Evolutionary conservation across 2,888 invertebrate species (phyloP).

Genomic region (Tryphoninae sp.): DNA sequence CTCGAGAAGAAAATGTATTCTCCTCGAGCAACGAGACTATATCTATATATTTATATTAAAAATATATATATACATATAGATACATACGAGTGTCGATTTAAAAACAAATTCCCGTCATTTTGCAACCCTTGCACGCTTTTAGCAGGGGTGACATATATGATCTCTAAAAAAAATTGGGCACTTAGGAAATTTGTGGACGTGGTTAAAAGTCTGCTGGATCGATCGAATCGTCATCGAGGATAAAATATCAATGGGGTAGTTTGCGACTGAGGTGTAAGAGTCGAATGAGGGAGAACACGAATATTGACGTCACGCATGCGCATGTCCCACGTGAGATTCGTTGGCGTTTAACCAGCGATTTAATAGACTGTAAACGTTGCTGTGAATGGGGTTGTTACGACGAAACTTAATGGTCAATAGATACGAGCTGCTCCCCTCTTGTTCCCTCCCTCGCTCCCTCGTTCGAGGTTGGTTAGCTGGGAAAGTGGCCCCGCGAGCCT

Average conservation of each 20-base stretch:
- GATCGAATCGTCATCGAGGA: constrained; percentile 47
- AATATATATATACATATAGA: neutral
- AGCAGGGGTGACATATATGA: constrained; percentile 21
- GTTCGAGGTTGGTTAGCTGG: neutral
- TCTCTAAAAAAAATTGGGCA: neutral
- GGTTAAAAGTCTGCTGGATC: constrained; percentile 42
- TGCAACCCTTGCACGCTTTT: neutral
- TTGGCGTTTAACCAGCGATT: constrained; percentile 65
- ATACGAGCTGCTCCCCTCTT: constrained; percentile 64
- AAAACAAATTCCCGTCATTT: too few species aligned
- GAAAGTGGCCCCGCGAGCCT: neutral
- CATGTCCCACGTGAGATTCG: constrained; percentile 55
- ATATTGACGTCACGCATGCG: constrained; percentile 45
- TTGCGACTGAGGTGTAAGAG: constrained; percentile 9
- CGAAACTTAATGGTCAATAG: constrained; percentile 75
- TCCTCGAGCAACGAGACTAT: neutral
- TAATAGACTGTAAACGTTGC: constrained; percentile 67
- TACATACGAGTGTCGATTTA: neutral
- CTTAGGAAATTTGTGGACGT: constrained; percentile 52
- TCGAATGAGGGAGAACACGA: constrained; percentile 16
- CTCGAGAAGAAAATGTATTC: constrained; percentile 46
- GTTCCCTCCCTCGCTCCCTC: neutral
- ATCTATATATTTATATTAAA: neutral
- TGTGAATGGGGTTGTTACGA: constrained; percentile 70
- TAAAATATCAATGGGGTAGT: constrained; percentile 48